Evolutionary conservation across 1,140 invertebrate species (phyloP).

Genomic region (Ridgeia piscesae): DNA sequence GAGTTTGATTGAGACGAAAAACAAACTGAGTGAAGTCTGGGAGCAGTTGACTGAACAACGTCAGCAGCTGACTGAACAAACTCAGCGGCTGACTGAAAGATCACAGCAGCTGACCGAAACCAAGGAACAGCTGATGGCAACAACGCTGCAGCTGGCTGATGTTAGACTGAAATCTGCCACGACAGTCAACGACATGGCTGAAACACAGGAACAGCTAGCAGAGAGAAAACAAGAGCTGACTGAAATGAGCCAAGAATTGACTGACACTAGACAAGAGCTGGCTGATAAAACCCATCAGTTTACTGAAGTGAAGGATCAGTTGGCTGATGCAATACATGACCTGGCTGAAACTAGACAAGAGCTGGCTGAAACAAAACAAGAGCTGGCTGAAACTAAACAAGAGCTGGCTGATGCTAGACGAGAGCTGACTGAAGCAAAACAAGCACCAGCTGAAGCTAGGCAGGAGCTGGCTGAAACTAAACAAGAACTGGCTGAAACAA

Average conservation of each 20-base stretch:
- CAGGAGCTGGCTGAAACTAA: too few relatives aligned
- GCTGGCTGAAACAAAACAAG: background rate
- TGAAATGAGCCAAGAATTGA: background rate
- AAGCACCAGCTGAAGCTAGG: too few relatives aligned
- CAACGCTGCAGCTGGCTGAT: background rate
- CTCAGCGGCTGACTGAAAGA: background rate
- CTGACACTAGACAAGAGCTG: too few relatives aligned
- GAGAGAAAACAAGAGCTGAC: background rate
- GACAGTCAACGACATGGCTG: background rate
- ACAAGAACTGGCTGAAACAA: too few relatives aligned
- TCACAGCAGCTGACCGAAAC: background rate
- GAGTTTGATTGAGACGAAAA: background rate
- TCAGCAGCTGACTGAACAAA: too few relatives aligned
- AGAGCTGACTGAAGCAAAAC: too few relatives aligned
- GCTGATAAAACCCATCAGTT: background rate
- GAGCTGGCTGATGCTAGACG: too few relatives aligned
- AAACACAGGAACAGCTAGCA: background rate
- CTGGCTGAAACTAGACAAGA: too few relatives aligned
- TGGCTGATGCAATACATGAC: background rate
- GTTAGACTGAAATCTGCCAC: background rate
- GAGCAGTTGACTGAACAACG: background rate
- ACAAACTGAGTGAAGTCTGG: background rate
- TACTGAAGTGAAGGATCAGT: background rate
- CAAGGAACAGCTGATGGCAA: background rate
- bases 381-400: background rate